Percentiles rank a stretch among this genome's conserved stretches.
phyloP scores from a whole-genome alignment of 2,113 vertebrate genomes.

The Scalopus aquaticus region DNA sequence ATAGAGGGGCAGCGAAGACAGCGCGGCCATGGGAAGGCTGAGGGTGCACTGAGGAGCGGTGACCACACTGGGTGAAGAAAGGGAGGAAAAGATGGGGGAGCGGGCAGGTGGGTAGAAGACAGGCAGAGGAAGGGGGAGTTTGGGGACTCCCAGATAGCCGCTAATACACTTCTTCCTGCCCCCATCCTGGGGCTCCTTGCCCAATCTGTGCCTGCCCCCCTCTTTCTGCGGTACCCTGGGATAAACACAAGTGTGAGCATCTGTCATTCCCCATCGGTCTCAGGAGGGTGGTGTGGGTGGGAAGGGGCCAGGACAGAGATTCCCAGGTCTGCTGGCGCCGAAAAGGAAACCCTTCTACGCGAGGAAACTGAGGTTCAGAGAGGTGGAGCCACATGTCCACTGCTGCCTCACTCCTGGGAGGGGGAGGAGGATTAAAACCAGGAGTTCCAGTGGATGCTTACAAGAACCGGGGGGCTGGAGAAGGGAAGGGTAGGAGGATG shows the following conservation, averaged over 20 bases:
- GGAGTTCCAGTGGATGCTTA: too few relatives aligned
- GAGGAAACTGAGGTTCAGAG: too few relatives aligned
- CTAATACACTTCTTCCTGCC: background rate
- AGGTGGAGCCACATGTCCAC: too few relatives aligned
- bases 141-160: background rate
- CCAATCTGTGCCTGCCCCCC: accelerated
- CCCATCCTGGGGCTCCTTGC: background rate
- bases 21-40: too few relatives aligned
- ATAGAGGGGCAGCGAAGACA: background rate
- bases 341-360: too few relatives aligned
- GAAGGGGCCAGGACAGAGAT: background rate
- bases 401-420: too few relatives aligned
- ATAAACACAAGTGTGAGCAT: accelerated
- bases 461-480: too few relatives aligned
- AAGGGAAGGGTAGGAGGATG: background rate
- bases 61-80: background rate
- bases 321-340: too few relatives aligned
- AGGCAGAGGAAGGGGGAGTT: background rate
- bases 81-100: background rate
- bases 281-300: background rate
- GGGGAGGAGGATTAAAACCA: too few relatives aligned
- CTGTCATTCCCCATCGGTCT: background rate
- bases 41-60: accelerated
- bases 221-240: background rate
- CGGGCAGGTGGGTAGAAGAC: accelerated